Base-by-base conservation (phyloP, 2,888 invertebrate species). In the Gortyna flavago region DNA sequence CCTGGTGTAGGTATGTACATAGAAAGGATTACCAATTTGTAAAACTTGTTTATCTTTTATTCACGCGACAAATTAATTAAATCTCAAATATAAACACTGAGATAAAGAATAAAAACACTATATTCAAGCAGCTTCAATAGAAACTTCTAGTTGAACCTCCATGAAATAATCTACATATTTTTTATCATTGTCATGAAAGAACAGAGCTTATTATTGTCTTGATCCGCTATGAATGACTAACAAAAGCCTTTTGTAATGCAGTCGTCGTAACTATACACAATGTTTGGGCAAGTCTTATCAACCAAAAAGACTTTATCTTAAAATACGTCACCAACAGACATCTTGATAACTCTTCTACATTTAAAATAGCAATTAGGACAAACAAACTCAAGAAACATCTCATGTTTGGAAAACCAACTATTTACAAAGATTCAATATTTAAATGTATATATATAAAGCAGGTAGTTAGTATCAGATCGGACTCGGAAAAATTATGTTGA, bases 401-500 rank as follows among this genome's bases (percentile, higher is more conserved):
- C 29, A 21, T 66, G 48, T 66, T 71, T 70, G n/a, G 25, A 66
- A 57, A 79, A 65, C 54, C 29, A 18, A 59, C 59, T 54, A 38
- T 38, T 85, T 41, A 48, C n/a, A 57, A 85, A 62, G 18, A 72
- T 13, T 21, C 21, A 29, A 66, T 25, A 48, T 51, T 25, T n/a
- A 21, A 48, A 44, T 25, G 35, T 21, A 71, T 16, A 44, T 44
- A 13, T 44, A 44, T 44, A n/a, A 72, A 72, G 2, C 35, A n/a
- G 35, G 18, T 59, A 18, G 21, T 16, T 44, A 5, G 44, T 72
- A 29, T 48, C 48, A 66, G 64, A 72, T 62, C 72, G 51, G 51
- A 70, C 64, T 84, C 76, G 38, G 61, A 72, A 83, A 68, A 44
- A 84, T 87, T 86, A 89, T 85, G 81, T 85, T 72, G 59, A 54